Conservation (phyloP, 2,888 invertebrate species). For the Rhodophaea formosa region DNA sequence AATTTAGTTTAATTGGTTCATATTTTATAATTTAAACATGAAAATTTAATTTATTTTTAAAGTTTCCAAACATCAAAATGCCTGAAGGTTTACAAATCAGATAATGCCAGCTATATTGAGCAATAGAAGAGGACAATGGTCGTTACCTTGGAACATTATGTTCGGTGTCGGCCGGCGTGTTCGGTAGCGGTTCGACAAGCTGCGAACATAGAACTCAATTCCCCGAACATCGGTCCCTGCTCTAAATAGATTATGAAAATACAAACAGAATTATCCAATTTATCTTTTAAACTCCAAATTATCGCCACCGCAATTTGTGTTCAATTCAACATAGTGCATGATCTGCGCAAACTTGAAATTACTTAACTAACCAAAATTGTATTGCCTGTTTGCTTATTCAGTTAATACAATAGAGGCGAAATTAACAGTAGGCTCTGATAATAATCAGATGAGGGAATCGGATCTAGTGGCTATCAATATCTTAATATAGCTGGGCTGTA, state of each 20-base stretch:
- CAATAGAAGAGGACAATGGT: background rate
- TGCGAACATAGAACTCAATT: constrained; percentile 6
- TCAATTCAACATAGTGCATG: constrained; percentile 34
- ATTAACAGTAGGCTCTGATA: constrained; percentile 59
- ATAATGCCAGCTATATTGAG: background rate
- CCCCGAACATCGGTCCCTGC: constrained; percentile 18
- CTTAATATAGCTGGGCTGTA: constrained; percentile 46
- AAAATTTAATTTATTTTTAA: too few relatives aligned
- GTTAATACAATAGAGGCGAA: constrained; percentile 51
- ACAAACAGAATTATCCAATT: constrained; percentile 24
- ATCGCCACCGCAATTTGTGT: constrained; percentile 28
- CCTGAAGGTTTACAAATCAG: too few relatives aligned
- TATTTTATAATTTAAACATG: too few relatives aligned
- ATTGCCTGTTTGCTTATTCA: constrained; percentile 54
- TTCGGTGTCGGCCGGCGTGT: constrained; percentile 5
- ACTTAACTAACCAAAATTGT: constrained; percentile 53
- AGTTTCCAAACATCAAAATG: too few relatives aligned
- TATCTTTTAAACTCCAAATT: constrained; percentile 28
- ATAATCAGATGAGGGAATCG: constrained; percentile 54
- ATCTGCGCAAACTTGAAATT: constrained; percentile 52
- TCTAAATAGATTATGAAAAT: constrained; percentile 25
- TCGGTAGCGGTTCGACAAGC: background rate
- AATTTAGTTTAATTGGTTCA: too few relatives aligned
- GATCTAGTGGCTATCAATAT: constrained; percentile 55
- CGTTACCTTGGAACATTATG: constrained; percentile 4